Evolutionary conservation across 2,113 vertebrate species (phyloP).

Genomic region (Tupaia tana): DNA sequence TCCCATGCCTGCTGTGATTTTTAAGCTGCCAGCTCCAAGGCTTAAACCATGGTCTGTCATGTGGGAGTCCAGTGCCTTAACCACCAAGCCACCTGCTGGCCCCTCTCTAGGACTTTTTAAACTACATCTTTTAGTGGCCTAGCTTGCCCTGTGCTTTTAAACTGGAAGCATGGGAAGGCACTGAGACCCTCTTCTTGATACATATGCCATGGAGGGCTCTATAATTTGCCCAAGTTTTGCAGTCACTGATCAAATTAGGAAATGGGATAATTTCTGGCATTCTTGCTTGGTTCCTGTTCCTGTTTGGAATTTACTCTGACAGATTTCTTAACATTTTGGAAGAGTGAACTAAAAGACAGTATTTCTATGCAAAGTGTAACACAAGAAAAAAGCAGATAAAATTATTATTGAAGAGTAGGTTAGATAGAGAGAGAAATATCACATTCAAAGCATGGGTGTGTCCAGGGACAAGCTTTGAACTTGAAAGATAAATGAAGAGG

Average conservation of each 20-base stretch:
- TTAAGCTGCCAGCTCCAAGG: no score
- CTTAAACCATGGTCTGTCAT: no score
- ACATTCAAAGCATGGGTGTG: not conserved
- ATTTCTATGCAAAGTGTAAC: slow-evolving; percentile 10
- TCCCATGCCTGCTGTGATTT: no score
- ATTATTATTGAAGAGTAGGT: not conserved
- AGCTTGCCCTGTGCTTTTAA: not conserved
- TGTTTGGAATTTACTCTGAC: slow-evolving; percentile 45
- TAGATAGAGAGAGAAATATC: slow-evolving; percentile 4
- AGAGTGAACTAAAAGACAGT: not conserved
- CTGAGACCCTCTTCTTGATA: not conserved
- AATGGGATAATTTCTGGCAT: not conserved
- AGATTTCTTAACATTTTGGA: slow-evolving; percentile 43
- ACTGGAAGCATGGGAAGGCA: not conserved
- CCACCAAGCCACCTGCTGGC: no score
- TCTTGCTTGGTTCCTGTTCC: not conserved
- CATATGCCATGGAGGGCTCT: not conserved
- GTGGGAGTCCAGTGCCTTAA: no score
- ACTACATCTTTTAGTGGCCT: not conserved
- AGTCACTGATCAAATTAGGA: not conserved
- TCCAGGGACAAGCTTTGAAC: not conserved
- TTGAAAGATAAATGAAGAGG: slow-evolving; percentile 41
- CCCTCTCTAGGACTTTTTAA: slow-evolving; percentile 1
- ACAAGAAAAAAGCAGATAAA: not conserved
- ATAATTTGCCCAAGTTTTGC: not conserved